phyloP scores from a whole-genome alignment of 1,140 invertebrate genomes.

The Maniola jurtina region DNA sequence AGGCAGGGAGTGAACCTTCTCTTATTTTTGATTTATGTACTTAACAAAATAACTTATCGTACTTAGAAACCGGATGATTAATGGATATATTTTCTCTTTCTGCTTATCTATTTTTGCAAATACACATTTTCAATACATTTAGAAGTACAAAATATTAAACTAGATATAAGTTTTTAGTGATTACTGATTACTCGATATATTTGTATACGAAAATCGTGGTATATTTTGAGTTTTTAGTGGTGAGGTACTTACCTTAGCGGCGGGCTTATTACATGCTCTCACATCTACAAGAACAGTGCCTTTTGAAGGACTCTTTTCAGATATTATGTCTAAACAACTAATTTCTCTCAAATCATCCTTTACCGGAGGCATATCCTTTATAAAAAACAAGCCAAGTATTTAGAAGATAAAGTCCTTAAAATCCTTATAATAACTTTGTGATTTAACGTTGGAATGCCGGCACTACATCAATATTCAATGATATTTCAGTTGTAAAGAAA shows the following conservation, averaged over 20 bases:
- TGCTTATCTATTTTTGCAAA: neutral
- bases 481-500: neutral
- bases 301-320: slow-evolving; percentile 72
- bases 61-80: neutral
- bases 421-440: slow-evolving; percentile 1
- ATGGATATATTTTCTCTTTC: neutral
- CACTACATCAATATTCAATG: neutral
- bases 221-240: neutral
- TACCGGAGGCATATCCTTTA: slow-evolving; percentile 74
- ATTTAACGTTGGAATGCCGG: neutral
- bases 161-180: neutral
- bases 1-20: no score
- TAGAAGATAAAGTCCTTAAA: neutral
- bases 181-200: neutral
- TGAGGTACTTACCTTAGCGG: slow-evolving; percentile 65
- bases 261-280: slow-evolving; percentile 77
- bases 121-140: neutral
- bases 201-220: neutral
- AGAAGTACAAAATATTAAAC: neutral
- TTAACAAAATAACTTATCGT: no score
- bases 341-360: slow-evolving; percentile 75
- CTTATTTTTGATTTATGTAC: no score
- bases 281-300: slow-evolving; percentile 72
- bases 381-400: slow-evolving; percentile 8
- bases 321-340: slow-evolving; percentile 73